Conservation (phyloP, 2,888 invertebrate genomes). For the Megaustenia siamemsis region DNA sequence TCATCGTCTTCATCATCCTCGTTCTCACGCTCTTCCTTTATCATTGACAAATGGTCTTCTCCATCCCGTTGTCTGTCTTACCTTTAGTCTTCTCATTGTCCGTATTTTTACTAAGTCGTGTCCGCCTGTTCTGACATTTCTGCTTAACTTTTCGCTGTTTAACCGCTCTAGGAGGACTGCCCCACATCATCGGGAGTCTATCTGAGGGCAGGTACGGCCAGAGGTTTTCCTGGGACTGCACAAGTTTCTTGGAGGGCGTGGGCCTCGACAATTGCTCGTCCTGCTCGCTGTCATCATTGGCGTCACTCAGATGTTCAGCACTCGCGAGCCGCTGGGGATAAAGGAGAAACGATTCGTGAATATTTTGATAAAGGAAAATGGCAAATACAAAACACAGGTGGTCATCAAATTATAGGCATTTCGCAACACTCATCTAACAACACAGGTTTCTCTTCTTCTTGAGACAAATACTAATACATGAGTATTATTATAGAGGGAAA, state of each 20-base stretch:
- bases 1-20: constrained; percentile 10
- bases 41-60: constrained; percentile 4
- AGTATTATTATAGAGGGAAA: no score
- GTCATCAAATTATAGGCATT: no score
- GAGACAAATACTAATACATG: no score
- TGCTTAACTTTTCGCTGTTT: constrained; percentile 38
- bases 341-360: no score
- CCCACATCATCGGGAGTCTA: constrained; percentile 47
- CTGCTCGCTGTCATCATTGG: constrained; percentile 46
- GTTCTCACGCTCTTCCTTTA: constrained; percentile 33
- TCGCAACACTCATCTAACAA: no score
- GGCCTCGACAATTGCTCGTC: constrained; percentile 25
- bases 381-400: no score
- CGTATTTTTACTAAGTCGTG: not conserved
- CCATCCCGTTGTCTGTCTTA: not conserved
- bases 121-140: not conserved
- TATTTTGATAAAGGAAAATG: no score
- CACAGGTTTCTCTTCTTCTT: no score
- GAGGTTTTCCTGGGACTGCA: constrained; percentile 32
- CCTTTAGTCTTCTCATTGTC: not conserved
- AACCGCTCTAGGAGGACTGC: constrained; percentile 43
- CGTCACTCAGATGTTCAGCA: constrained; percentile 45
- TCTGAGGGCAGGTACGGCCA: constrained; percentile 53
- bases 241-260: constrained; percentile 19
- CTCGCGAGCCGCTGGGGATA: constrained; percentile 46